Percentiles rank a stretch among this genome's conserved stretches.
phyloP scores from a whole-genome alignment of 2,113 vertebrate genomes.

The Nasalis larvatus region DNA sequence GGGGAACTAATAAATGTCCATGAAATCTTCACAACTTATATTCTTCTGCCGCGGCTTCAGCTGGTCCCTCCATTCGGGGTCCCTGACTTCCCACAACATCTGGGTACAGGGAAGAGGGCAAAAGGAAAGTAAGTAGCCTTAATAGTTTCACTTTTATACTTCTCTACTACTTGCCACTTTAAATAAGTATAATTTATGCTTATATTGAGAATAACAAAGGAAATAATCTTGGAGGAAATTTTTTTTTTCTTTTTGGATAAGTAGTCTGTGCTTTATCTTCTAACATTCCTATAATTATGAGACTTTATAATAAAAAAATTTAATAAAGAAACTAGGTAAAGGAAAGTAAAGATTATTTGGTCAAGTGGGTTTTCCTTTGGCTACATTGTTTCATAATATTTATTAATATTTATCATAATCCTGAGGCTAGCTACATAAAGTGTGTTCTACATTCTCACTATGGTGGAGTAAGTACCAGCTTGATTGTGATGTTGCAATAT shows the following conservation, averaged over 20 bases:
- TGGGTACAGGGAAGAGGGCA: background rate
- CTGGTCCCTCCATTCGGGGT: no score
- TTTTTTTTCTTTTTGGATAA: background rate
- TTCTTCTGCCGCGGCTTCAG: no score
- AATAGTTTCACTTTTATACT: background rate
- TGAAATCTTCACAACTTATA: no score
- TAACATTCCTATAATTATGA: background rate
- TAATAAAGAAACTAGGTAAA: background rate
- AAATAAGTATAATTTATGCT: background rate
- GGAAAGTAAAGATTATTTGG: background rate
- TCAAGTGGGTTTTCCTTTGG: background rate
- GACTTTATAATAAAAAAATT: background rate
- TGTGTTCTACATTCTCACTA: background rate
- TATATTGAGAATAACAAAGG: background rate
- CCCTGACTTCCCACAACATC: background rate
- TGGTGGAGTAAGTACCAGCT: background rate
- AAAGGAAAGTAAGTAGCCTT: background rate
- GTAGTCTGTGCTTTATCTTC: background rate
- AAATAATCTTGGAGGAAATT: background rate
- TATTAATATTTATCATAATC: background rate
- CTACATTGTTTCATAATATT: background rate
- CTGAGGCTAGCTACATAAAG: background rate
- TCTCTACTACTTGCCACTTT: background rate
- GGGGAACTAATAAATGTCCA: no score
- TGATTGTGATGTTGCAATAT: background rate